Evolutionary conservation across 1,140 invertebrate species (phyloP).

Genomic region (Nixonia krombeini): DNA sequence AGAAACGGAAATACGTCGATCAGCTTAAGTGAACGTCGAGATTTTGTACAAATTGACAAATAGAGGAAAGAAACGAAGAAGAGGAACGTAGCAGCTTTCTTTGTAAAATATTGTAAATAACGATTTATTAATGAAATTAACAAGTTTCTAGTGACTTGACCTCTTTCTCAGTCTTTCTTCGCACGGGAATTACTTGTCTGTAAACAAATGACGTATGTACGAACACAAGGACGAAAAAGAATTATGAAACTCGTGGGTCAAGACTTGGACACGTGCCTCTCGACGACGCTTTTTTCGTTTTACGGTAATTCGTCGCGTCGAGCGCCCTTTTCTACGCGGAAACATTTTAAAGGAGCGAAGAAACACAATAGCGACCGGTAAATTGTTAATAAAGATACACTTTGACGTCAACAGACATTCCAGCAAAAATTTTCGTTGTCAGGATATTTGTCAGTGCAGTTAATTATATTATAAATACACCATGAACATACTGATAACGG

Average conservation of each 20-base stretch:
- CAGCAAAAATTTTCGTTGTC: slow-evolving; percentile 57
- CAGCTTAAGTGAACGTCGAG: slow-evolving; percentile 52
- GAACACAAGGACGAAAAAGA: slow-evolving; percentile 35
- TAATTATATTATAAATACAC: slow-evolving; percentile 48
- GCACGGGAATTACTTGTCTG: slow-evolving; percentile 53
- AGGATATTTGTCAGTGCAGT: slow-evolving; percentile 49
- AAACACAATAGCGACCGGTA: too few species aligned
- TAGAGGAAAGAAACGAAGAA: slow-evolving; percentile 57
- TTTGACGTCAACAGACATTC: slow-evolving; percentile 62
- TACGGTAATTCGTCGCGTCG: slow-evolving; percentile 1
- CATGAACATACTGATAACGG: slow-evolving; percentile 54
- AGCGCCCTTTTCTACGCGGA: too few species aligned
- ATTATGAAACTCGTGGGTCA: not conserved
- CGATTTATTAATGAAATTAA: slow-evolving; percentile 71
- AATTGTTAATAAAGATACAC: too few species aligned
- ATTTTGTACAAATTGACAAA: slow-evolving; percentile 60
- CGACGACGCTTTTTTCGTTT: slow-evolving; percentile 8
- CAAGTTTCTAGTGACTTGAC: slow-evolving; percentile 63
- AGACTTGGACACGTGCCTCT: slow-evolving; percentile 25
- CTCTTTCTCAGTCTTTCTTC: slow-evolving; percentile 59
- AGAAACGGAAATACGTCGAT: slow-evolving; percentile 48
- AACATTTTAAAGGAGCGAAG: too few species aligned
- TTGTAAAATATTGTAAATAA: slow-evolving; percentile 73
- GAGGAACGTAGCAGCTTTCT: slow-evolving; percentile 65
- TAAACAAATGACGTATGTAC: slow-evolving; percentile 47